phyloP scores from a whole-genome alignment of 2,888 invertebrate genomes.

The Meliscaeva auricollis region DNA sequence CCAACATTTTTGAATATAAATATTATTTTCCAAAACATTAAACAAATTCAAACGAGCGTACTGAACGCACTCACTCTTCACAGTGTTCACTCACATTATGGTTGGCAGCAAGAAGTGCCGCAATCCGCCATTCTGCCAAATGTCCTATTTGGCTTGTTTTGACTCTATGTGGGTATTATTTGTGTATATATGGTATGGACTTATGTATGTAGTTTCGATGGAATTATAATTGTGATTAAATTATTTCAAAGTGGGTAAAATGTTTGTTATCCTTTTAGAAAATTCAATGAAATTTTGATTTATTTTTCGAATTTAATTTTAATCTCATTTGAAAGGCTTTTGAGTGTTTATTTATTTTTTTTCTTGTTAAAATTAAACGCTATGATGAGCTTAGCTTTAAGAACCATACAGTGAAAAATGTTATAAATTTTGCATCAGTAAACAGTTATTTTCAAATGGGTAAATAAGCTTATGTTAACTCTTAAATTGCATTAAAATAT shows the following conservation, averaged over 20 bases:
- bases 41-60: slow-evolving; percentile 66
- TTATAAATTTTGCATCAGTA: not conserved
- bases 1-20: slow-evolving; percentile 62
- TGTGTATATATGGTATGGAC: not conserved
- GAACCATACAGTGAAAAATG: not conserved
- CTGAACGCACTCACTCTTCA: slow-evolving; percentile 29
- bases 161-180: slow-evolving; percentile 2
- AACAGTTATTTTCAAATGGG: not conserved
- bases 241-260: slow-evolving; percentile 41
- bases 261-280: not conserved
- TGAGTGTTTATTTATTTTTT: not conserved
- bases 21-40: slow-evolving; percentile 71
- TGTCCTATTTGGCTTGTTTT: slow-evolving; percentile 35
- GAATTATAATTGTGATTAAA: slow-evolving; percentile 69
- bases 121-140: slow-evolving; percentile 39
- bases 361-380: no score
- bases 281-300: slow-evolving; percentile 63
- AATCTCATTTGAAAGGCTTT: slow-evolving; percentile 32
- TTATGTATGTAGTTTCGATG: slow-evolving; percentile 19
- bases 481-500: not conserved
- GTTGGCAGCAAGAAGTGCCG: slow-evolving; percentile 20
- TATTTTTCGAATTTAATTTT: slow-evolving; percentile 40
- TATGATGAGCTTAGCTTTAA: not conserved
- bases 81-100: slow-evolving; percentile 22
- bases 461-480: not conserved